Base-by-base conservation (phyloP, 92 coral and sea anemone genomes). In the Diadumene lineata region DNA sequence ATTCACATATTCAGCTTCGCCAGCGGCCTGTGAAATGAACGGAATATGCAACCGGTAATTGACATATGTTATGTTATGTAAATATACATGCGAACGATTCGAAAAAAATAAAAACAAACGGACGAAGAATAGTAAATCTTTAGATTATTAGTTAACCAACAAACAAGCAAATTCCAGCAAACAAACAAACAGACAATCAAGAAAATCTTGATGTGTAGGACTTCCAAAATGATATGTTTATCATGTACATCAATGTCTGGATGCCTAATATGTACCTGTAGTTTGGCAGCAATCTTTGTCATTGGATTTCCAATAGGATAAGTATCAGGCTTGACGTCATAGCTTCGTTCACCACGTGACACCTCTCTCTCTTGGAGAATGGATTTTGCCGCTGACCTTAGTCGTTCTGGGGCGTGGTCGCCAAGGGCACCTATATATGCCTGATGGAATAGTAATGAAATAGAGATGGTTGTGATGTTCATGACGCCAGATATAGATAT, bases 271-370 rank as follows among this genome's bases (percentile, higher is more conserved):
- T 21, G 17, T 6, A 89, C 94, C 87, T 89, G 94, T 10, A 86
- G 72, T 70, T 85, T 82, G 62, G 94, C 90, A 24, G 91, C 79
- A 61, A 86, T 46, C 81, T 89, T 89, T n/a, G 94, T 78, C 94
- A 89, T 86, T 9, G 94, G 94, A 31, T 89, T 64, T 30, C 86
- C 71, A 75, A 89, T 69, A 11, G 94, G 94, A 67, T 60, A 89
- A 63, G 69, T 79, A 56, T 87, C 84, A 48, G 86, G 83, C 53
- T 68, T 86, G 57, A 83, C 82, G 27, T 80, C 94, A 64, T 77
- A 89, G 66, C 71, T 86, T 72, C 85, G 94, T 34, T 57, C 64
- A 19, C 94, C 94, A 25, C 85, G 72, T 27, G 94, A 81, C 46
- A 89, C 75, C 8, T 90, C 91, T 46, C 88, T 78, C 21, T 73